Evolutionary conservation across 2,888 invertebrate genomes (phyloP), one percentile per base, ranked within the genome.

Genomic region (Euproctis similis): DNA sequence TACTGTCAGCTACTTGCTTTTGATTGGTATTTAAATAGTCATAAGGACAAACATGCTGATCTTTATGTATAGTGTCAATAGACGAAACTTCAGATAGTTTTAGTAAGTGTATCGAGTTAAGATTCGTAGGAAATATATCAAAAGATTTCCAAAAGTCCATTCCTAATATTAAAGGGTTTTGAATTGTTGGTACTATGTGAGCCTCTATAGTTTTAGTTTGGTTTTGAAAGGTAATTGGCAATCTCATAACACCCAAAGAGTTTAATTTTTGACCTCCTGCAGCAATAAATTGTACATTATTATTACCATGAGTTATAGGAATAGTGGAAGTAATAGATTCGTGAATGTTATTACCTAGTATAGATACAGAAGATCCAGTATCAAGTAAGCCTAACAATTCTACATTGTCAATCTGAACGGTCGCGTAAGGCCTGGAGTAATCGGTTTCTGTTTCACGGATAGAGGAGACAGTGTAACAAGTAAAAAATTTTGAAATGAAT

Each of bases 61-160:
- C n/a, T 8, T 6, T 2, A 7, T 8, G 8, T 18, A 2, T 8
- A 18, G 8, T 2, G 8, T 18, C 18, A 2, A 2, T 5, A 8
- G n/a, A 18, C 8, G 2, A 18, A 8, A n/a, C 4, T 5, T 8
- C 8, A 2, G 2, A 6, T 8, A n/a, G 18, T 8, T 18, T 18
- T 18, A 7, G n/a, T 7, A 18, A 7, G n/a, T 8, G 4, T 3
- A 18, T 18, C 4, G 18, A 7, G 18, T n/a, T n/a, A 4, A 18
- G 3, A 18, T 18, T 8, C n/a, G 4, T 7, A 5, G 38, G 42
- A 22, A 16, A 39, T 1, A 46, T 8, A 1, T 36, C 24, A 31
- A 39, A 45, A 7, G 24, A 11, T 1, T 12, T n/a, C 38, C 39
- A 45, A 24, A 46, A 46, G 24, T 43, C 42, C 3, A 46, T 33